phyloP scores from a whole-genome alignment of 2,797 vertebrate genomes.

The Rhinogobio ventralis region DNA sequence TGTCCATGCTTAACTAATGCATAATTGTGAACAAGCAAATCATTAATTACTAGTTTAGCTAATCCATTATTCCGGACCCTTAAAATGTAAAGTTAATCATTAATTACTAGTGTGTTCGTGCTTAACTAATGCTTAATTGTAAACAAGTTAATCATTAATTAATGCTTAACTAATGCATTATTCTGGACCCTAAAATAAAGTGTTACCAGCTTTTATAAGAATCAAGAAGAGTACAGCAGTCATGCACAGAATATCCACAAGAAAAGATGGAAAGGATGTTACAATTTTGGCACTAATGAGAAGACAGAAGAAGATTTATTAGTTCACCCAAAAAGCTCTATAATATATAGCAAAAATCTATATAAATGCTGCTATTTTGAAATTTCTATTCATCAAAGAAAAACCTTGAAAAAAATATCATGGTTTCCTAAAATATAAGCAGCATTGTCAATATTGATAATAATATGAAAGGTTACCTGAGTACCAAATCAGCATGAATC shows the following conservation, averaged over 20 bases:
- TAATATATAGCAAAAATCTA: neutral
- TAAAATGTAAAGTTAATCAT: too few species aligned
- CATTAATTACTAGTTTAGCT: too few species aligned
- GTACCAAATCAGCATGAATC: neutral
- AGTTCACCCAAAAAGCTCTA: neutral
- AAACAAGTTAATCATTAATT: too few species aligned
- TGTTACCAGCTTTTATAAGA: slow-evolving; percentile 10
- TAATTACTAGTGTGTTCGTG: too few species aligned
- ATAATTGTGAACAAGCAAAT: too few species aligned
- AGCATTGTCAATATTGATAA: neutral
- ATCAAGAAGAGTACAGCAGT: slow-evolving; percentile 2
- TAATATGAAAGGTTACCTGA: neutral
- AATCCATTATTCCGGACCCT: too few species aligned
- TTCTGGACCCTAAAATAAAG: too few species aligned
- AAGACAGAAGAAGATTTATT: neutral
- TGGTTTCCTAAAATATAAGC: neutral
- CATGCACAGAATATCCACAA: neutral
- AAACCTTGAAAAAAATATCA: neutral
- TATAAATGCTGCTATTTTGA: neutral
- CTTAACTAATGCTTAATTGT: too few species aligned
- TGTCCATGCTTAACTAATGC: too few species aligned
- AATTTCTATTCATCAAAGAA: too few species aligned
- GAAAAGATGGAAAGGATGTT: slow-evolving; percentile 12
- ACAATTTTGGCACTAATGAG: neutral
- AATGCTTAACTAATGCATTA: too few species aligned